phyloP scores from a whole-genome alignment of 2,113 vertebrate species.

The Heterochromis multidens region DNA sequence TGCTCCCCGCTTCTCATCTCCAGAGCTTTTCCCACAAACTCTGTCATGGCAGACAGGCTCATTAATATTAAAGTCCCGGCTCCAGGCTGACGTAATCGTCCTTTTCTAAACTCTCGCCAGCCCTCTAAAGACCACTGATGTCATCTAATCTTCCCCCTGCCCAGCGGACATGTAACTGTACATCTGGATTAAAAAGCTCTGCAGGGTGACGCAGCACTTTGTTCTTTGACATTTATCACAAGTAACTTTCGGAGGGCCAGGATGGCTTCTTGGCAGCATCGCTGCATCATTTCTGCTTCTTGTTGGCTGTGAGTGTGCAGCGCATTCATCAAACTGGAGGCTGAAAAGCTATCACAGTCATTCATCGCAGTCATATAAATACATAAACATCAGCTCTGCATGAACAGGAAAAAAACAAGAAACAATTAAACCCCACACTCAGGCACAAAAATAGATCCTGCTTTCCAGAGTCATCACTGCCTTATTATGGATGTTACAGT shows the following conservation, averaged over 20 bases:
- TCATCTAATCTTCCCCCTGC: constrained; percentile 8
- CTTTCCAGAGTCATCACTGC: background rate
- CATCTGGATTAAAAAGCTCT: constrained; percentile 7
- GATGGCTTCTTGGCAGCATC: background rate
- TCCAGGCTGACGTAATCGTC: background rate
- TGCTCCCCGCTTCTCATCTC: constrained; percentile 22
- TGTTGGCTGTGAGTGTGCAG: background rate
- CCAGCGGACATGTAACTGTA: background rate
- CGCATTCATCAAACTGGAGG: background rate
- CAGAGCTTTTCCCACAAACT: background rate
- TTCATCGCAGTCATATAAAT: background rate
- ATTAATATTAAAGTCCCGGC: background rate
- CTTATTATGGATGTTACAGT: background rate
- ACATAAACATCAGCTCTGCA: background rate
- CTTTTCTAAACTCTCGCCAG: background rate
- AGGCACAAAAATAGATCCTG: background rate
- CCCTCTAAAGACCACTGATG: background rate
- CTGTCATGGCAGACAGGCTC: background rate
- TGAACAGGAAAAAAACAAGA: background rate
- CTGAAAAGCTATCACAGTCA: background rate
- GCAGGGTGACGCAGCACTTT: background rate
- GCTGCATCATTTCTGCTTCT: background rate
- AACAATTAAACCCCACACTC: background rate
- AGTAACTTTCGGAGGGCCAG: background rate
- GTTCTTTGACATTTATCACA: background rate